Conservation (phyloP, 2,888 invertebrate species). For the Dusona sp. region DNA sequence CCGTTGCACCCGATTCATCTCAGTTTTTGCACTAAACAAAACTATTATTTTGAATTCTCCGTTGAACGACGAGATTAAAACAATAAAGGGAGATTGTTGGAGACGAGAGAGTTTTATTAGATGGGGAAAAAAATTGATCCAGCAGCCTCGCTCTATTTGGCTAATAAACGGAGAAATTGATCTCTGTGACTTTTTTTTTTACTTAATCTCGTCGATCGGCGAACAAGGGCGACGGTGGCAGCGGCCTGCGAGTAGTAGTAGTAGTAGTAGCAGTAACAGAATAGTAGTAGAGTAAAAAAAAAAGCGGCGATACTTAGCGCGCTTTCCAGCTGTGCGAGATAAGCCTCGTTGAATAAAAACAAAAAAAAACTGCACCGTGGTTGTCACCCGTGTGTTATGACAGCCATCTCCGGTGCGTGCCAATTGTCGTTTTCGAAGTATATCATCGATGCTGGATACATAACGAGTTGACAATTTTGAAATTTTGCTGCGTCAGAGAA, state of each 20-base stretch:
- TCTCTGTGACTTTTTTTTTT: background rate
- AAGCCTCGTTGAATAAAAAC: slow-evolving; percentile 61
- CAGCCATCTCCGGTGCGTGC: slow-evolving; percentile 58
- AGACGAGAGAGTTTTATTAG: background rate
- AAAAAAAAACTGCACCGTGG: slow-evolving; percentile 70
- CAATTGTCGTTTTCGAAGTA: slow-evolving; percentile 16
- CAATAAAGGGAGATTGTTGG: background rate
- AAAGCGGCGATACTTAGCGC: background rate
- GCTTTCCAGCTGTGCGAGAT: slow-evolving; percentile 49
- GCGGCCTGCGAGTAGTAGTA: background rate
- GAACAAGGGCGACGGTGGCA: background rate
- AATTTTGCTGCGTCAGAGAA: slow-evolving; percentile 52
- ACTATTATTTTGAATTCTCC: background rate
- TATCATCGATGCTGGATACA: slow-evolving; percentile 18
- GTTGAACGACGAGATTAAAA: background rate
- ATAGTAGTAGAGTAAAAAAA: background rate
- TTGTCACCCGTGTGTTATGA: slow-evolving; percentile 69
- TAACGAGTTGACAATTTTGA: slow-evolving; percentile 39
- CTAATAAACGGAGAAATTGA: background rate
- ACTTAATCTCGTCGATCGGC: background rate
- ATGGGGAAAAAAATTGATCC: background rate
- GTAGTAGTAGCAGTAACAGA: background rate
- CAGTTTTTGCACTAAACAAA: background rate
- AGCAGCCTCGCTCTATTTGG: background rate
- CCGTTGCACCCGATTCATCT: background rate